Base-by-base conservation (phyloP, 1,140 invertebrate genomes). In the Drosophila subobscura region DNA sequence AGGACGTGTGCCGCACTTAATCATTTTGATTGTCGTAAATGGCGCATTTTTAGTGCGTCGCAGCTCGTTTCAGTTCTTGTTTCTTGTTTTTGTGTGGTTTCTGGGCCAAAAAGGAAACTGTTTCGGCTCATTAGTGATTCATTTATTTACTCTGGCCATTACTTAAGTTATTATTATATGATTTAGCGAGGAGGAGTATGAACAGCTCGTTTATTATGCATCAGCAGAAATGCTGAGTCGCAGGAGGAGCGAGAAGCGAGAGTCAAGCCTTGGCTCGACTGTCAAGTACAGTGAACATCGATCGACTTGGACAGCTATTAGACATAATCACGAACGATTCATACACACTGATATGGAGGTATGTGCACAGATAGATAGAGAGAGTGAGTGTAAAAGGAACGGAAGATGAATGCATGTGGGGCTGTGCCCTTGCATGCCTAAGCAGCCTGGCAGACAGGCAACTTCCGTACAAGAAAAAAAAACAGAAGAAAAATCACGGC, bases 301-400 rank as follows among this genome's bases (percentile, higher is more conserved):
- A 90, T 90, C 89, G 86, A 90, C 80, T 90, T 83, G 76, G 86
- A 90, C 86, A 90, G 89, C 86, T 90, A 90, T 90, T 90, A 86
- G 86, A 90, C 86, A 86, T 90, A 90, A 90, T 90, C 86, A 85
- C 88, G 85, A 70, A 72, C 68, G 76, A 60, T 46, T 42, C 56
- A 67, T 52, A 71, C 60, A 76, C 65, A 72, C 49, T 37, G 40
- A 65, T 27, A 53, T 52, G 46, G 49, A 50, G 60, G 45, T 45
- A 54, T 23, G 37, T 41, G 46, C 37, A 22, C 7, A 37, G 52
- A 25, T 2, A 2, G n/a, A 29, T 14, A 4, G 27, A 3, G 33
- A 33, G 23, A 22, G 42, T 20, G 53, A 23, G 60, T 12, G 33
- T 12, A 7, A 12, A 37, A 2, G 29, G 50, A 20, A 29, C 33